Evolutionary conservation across 23 tunicate species (phyloP), one percentile per base, ranked within the genome.

Genomic region (Trididemnum miniatum): DNA sequence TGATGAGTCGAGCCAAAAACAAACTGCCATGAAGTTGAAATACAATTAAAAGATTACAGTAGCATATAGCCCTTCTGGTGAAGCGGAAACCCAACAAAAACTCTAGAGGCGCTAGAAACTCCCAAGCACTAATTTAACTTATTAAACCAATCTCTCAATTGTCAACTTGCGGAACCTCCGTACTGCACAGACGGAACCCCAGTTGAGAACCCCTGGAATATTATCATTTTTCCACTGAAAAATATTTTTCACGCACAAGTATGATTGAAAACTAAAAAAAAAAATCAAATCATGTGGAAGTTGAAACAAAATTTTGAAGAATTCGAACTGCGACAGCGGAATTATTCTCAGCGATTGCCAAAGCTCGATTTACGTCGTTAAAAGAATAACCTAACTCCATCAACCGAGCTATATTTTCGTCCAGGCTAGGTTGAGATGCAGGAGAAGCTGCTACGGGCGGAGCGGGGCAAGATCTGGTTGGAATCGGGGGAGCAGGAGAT

Each of bases 341-440:
- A 67, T 88, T 84, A 75, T 88, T 88, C 35, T 93, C 71, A 1
- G 98, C 93, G 23, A 93, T 84, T 51, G 80, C 35, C 49, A 93
- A 83, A 1, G 98, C 98, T 7, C 89, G 72, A 52, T 71, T 84
- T 78, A 93, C 98, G 77, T 93, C 93, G 20, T 86, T 84, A 74
- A 84, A 93, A 9, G 98, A 93, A 59, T 93, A 93, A 35, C 98
- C 98, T 28, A 83, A 83, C 49, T 88, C 91, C 98, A 93, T 93
- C 20, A 93, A 87, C 24, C 88, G 86, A 20, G 98, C 98, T 0
- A 93, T 93, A 39, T 93, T 81, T 31, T 87, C 82, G 52, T 93
- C 98, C 35, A 74, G 38, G 60, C 49, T 30, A 32, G 79, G 38
- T 1, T 59, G 62, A 27, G 54, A 80, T 54, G 71, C 65, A 9